A percentile compares a stretch with the other conserved stretches of the same genome.
Conservation (phyloP, 2,888 invertebrate species). For the Rhingia campestris region DNA sequence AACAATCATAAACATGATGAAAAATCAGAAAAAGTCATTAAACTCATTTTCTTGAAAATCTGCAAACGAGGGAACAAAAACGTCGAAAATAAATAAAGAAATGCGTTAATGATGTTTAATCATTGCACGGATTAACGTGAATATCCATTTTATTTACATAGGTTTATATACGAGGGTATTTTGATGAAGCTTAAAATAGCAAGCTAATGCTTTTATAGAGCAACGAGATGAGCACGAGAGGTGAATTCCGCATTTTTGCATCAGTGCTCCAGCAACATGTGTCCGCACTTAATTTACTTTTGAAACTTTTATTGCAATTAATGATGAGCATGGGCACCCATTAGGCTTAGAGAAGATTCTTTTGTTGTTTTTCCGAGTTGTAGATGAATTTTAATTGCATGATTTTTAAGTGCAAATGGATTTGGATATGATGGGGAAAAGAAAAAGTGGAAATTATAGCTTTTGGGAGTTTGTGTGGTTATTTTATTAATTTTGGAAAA, state of each 20-base stretch:
- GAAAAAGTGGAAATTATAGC: too few relatives aligned
- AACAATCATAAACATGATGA: constrained; percentile 32
- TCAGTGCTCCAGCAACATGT: constrained; percentile 65
- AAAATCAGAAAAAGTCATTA: constrained; percentile 54
- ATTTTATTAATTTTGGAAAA: too few relatives aligned
- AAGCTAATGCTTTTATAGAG: constrained; percentile 43
- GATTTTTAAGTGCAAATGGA: constrained; percentile 14
- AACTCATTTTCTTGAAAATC: constrained; percentile 51
- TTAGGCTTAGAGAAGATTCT: constrained; percentile 31
- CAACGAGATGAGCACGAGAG: constrained; percentile 1
- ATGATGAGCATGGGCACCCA: constrained; percentile 30
- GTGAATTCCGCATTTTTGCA: constrained; percentile 4
- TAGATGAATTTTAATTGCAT: not conserved
- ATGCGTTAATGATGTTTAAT: constrained; percentile 55
- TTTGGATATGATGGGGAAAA: not conserved
- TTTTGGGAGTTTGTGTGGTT: too few relatives aligned
- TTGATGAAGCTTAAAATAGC: constrained; percentile 59
- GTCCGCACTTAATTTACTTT: constrained; percentile 68
- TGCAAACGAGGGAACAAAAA: constrained; percentile 1
- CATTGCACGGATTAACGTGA: constrained; percentile 53
- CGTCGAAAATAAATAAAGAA: constrained; percentile 40
- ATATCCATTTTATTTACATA: constrained; percentile 47
- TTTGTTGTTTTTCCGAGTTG: not conserved
- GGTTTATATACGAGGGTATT: constrained; percentile 18
- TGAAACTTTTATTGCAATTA: constrained; percentile 65